Evolutionary conservation across 92 coral and sea anemone species (phyloP).

Genomic region (Pocillopora meandrina): DNA sequence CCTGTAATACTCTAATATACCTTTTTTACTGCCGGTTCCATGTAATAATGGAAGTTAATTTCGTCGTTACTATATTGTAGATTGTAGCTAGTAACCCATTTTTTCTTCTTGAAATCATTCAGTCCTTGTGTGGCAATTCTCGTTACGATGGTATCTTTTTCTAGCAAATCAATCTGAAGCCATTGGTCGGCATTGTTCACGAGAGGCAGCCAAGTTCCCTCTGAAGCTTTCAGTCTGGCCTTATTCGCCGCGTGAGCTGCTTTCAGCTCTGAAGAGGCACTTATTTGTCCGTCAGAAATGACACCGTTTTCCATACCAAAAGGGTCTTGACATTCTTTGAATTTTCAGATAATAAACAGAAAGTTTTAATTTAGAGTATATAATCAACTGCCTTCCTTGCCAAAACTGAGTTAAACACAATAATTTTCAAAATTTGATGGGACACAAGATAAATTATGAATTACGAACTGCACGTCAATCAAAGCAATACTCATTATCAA

Average conservation of each 20-base stretch:
- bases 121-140: slow-evolving; percentile 33
- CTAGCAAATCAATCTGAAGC: slow-evolving; percentile 49
- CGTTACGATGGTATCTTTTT: slow-evolving; percentile 19
- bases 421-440: no score
- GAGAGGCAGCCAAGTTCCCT: slow-evolving; percentile 43
- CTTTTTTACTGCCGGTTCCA: not conserved
- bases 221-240: not conserved
- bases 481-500: no score
- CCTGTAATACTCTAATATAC: not conserved
- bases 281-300: not conserved
- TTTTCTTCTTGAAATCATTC: not conserved
- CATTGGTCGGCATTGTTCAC: slow-evolving; percentile 29
- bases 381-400: no score
- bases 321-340: not conserved
- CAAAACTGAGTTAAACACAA: no score
- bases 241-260: not conserved
- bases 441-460: no score
- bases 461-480: no score
- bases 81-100: slow-evolving; percentile 37
- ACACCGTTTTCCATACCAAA: not conserved
- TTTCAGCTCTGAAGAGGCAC: not conserved
- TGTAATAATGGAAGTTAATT: slow-evolving; percentile 28
- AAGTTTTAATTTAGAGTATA: no score
- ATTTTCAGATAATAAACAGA: not conserved
- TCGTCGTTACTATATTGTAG: slow-evolving; percentile 43